A percentile compares a stretch with the other conserved stretches of the same genome.
Evolutionary conservation across 1,140 invertebrate genomes (phyloP).

Genomic region (Zaprionus vittiger): DNA sequence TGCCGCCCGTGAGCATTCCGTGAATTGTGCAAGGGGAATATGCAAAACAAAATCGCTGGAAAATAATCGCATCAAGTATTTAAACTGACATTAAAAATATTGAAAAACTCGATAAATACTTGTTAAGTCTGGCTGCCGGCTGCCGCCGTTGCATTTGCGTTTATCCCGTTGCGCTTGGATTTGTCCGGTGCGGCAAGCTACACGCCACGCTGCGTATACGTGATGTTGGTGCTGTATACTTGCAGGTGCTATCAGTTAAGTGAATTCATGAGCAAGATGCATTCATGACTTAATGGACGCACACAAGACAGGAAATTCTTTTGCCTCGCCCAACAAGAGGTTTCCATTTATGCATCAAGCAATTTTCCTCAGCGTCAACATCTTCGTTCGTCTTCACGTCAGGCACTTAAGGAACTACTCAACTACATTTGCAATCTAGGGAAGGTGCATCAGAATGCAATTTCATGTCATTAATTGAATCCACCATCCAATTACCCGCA

Average conservation of each 20-base stretch:
- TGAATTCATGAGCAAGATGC: background rate
- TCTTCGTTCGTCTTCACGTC: background rate
- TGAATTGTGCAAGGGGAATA: slow-evolving; percentile 22
- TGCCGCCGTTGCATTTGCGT: slow-evolving; percentile 8
- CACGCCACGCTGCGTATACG: slow-evolving; percentile 52
- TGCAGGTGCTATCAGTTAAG: background rate
- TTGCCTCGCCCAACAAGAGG: background rate
- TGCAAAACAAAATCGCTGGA: slow-evolving; percentile 75
- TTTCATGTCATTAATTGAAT: slow-evolving; percentile 64
- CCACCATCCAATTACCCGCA: slow-evolving; percentile 59
- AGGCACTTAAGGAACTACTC: slow-evolving; percentile 7
- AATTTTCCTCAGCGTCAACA: background rate
- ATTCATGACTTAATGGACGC: background rate
- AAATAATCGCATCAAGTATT: slow-evolving; percentile 81
- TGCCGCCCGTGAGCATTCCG: background rate
- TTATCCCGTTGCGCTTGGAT: slow-evolving; percentile 19
- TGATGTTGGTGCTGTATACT: slow-evolving; percentile 8
- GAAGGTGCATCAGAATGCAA: slow-evolving; percentile 44
- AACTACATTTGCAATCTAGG: slow-evolving; percentile 19
- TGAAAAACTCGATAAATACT: slow-evolving; percentile 82
- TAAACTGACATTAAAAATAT: slow-evolving; percentile 82
- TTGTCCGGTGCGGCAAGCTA: background rate
- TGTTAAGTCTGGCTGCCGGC: slow-evolving; percentile 64
- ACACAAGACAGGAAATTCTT: background rate
- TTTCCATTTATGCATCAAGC: background rate